Evolutionary conservation across 1,140 invertebrate genomes (phyloP).

Genomic region (Heliconius congener): DNA sequence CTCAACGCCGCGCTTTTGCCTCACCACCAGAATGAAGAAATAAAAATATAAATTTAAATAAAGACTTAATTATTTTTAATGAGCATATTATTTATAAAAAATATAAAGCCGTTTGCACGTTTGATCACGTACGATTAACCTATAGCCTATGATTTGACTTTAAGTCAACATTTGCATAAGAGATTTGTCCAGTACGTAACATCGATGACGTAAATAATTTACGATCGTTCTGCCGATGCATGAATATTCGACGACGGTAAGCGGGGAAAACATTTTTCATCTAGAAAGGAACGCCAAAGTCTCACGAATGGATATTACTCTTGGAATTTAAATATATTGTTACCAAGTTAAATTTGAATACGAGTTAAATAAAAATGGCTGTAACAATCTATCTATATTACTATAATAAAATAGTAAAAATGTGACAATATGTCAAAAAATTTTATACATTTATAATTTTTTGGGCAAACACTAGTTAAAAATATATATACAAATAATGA

Average conservation of each 20-base stretch:
- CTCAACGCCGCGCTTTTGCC: too few relatives aligned
- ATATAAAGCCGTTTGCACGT: not conserved
- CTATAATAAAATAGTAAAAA: too few relatives aligned
- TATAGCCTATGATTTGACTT: constrained; percentile 25
- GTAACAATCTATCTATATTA: not conserved
- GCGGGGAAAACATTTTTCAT: constrained; percentile 72
- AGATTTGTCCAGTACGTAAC: constrained; percentile 60
- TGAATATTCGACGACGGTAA: constrained; percentile 72
- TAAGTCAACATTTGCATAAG: constrained; percentile 54
- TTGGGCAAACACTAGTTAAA: too few relatives aligned
- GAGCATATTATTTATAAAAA: too few relatives aligned
- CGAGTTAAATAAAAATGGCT: not conserved
- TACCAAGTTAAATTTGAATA: constrained; percentile 67
- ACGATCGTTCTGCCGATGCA: constrained; percentile 66
- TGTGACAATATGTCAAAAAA: too few relatives aligned
- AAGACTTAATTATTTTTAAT: too few relatives aligned
- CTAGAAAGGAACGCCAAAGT: constrained; percentile 55
- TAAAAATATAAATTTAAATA: too few relatives aligned
- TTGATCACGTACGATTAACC: too few relatives aligned
- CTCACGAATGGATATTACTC: constrained; percentile 64
- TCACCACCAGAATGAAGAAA: too few relatives aligned
- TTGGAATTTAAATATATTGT: constrained; percentile 75
- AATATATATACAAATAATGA: too few relatives aligned
- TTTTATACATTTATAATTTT: too few relatives aligned
- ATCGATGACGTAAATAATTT: constrained; percentile 70